These are phyloP conservation scores for Drosophila azteca DNA, from an alignment of 1,140 invertebrate genomes.

Conservation along the genomic window DNA sequence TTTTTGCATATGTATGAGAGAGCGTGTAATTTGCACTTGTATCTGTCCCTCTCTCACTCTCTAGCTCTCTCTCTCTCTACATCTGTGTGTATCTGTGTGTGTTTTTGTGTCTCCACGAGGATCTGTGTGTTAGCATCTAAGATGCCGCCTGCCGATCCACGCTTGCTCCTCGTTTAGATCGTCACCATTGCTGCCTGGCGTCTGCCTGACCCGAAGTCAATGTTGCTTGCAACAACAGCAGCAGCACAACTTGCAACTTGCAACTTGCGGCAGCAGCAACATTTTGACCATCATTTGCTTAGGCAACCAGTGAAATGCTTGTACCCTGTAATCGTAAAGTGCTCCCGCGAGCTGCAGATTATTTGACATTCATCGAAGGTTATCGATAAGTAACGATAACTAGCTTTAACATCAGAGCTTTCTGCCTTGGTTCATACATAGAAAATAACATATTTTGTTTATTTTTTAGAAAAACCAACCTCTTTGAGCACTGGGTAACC, in stretches of 20 bases:
- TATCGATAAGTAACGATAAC: too few species aligned
- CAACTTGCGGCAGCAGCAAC: conserved; percentile 25
- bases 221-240: conserved; percentile 1
- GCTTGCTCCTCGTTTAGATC: conserved; percentile 65
- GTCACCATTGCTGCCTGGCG: conserved; percentile 69
- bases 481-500: background rate
- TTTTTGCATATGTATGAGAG: conserved; percentile 75
- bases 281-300: conserved; percentile 35
- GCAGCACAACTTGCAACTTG: conserved; percentile 8
- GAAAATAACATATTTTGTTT: too few species aligned
- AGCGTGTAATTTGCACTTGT: conserved; percentile 72
- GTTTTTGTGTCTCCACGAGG: conserved; percentile 5
- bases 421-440: too few species aligned
- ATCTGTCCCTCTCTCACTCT: background rate
- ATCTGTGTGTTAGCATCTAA: conserved; percentile 70
- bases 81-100: conserved; percentile 18
- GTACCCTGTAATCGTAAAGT: background rate
- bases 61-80: background rate
- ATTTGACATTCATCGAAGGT: too few species aligned
- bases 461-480: too few species aligned
- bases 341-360: too few species aligned
- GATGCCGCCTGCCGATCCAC: conserved; percentile 71
- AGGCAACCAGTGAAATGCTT: conserved; percentile 46
- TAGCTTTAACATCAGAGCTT: too few species aligned
- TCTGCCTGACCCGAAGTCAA: conserved; percentile 40